Conservation (phyloP, 2,797 vertebrate genomes). For the Intellagama lesueurii region DNA sequence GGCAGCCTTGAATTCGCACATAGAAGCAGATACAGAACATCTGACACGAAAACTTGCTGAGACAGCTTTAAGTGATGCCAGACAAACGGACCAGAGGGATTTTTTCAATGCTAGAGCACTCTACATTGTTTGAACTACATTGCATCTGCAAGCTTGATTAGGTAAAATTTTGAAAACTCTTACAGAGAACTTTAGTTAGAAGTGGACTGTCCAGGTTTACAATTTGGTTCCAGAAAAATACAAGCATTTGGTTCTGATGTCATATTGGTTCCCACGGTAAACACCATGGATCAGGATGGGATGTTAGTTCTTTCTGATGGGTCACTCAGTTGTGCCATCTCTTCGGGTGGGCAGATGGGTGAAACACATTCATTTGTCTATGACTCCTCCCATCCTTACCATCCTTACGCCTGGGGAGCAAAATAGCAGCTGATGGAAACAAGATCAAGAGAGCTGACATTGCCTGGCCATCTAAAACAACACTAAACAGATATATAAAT, state of each 20-base stretch:
- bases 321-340: neutral
- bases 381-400: neutral
- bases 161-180: conserved; percentile 45
- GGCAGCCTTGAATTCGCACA: conserved; percentile 2
- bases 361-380: neutral
- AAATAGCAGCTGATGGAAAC: neutral
- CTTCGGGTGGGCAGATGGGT: neutral
- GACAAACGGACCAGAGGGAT: conserved; percentile 38
- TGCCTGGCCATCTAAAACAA: neutral
- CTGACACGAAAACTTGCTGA: conserved; percentile 41
- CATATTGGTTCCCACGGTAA: neutral
- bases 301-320: neutral
- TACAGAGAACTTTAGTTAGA: conserved; percentile 50
- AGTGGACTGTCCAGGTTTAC: neutral
- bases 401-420: neutral
- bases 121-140: conserved; percentile 40
- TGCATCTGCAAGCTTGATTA: neutral
- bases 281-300: neutral
- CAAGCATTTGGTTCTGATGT: neutral
- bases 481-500: neutral
- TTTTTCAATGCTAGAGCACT: conserved; percentile 30
- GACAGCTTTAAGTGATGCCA: conserved; percentile 11
- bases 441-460: neutral
- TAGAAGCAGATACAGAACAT: conserved; percentile 41
- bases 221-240: neutral